Percentiles rank a stretch among this genome's conserved stretches.
Evolutionary conservation across 2,888 invertebrate species (phyloP).

Genomic region (Thyatira batis): DNA sequence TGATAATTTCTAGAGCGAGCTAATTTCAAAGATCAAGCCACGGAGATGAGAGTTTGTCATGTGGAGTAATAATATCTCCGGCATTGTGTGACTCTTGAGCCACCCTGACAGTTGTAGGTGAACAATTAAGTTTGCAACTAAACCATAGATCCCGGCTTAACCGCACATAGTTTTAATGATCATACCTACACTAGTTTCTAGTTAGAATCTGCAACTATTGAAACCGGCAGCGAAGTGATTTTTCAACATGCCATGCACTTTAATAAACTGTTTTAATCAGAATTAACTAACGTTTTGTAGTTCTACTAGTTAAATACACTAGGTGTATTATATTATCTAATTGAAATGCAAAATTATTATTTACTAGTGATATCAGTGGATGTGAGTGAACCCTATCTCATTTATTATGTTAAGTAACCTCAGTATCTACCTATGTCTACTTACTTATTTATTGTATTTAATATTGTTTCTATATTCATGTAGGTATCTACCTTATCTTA

Average conservation of each 20-base stretch:
- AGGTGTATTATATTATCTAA: no score
- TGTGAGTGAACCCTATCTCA: no score
- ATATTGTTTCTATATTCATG: no score
- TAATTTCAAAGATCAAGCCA: slow-evolving; percentile 65
- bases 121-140: slow-evolving; percentile 43
- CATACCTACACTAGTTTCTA: neutral
- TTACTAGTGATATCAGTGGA: no score
- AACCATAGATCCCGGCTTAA: slow-evolving; percentile 26
- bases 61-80: slow-evolving; percentile 37
- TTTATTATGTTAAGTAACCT: no score
- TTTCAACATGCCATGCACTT: neutral
- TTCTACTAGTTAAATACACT: no score
- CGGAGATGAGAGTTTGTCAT: slow-evolving; percentile 49
- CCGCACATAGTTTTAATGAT: slow-evolving; percentile 20
- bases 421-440: no score
- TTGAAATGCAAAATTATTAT: no score
- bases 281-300: no score
- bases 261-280: neutral
- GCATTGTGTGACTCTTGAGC: slow-evolving; percentile 24
- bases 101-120: slow-evolving; percentile 23
- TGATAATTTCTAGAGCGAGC: slow-evolving; percentile 65
- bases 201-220: neutral
- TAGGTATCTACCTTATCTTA: no score
- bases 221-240: neutral
- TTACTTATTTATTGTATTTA: no score